A percentile compares a stretch with the other conserved stretches of the same genome.
These are phyloP conservation scores for Heteromurus nitidus DNA, from an alignment of 2,888 invertebrate species.

Conservation along the genomic window DNA sequence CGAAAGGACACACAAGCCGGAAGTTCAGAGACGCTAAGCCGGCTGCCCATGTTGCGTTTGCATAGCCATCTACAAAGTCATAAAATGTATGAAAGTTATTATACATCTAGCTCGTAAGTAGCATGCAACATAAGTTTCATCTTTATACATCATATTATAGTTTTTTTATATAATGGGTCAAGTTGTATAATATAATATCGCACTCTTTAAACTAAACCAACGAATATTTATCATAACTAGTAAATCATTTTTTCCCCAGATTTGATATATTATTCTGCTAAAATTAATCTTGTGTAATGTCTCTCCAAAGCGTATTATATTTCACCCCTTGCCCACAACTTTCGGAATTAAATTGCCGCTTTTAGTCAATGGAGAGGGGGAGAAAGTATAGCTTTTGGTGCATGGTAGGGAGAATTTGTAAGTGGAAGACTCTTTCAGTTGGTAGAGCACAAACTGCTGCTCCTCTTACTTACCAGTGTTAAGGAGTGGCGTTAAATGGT, in stretches of 20 bases:
- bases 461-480: slow-evolving; percentile 69
- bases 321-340: slow-evolving; percentile 26
- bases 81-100: no score
- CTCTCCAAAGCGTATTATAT: slow-evolving; percentile 40
- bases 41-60: slow-evolving; percentile 74
- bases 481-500: slow-evolving; percentile 72
- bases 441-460: no score
- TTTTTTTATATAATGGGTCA: slow-evolving; percentile 2
- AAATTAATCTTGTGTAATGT: slow-evolving; percentile 42
- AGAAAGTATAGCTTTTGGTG: not conserved
- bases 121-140: no score
- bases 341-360: slow-evolving; percentile 11
- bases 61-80: slow-evolving; percentile 68
- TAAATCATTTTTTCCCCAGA: slow-evolving; percentile 19
- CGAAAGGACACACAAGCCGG: slow-evolving; percentile 74
- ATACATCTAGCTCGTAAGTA: no score
- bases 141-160: not conserved
- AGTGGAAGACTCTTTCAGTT: no score
- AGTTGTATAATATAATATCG: no score
- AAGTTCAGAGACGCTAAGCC: slow-evolving; percentile 74
- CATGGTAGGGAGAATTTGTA: not conserved
- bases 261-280: slow-evolving; percentile 21
- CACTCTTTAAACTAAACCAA: no score
- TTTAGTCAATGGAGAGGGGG: not conserved
- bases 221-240: not conserved